These are phyloP conservation scores for Ammodytes marinus DNA, from an alignment of 2,113 vertebrate genomes.

Conservation along the genomic window DNA sequence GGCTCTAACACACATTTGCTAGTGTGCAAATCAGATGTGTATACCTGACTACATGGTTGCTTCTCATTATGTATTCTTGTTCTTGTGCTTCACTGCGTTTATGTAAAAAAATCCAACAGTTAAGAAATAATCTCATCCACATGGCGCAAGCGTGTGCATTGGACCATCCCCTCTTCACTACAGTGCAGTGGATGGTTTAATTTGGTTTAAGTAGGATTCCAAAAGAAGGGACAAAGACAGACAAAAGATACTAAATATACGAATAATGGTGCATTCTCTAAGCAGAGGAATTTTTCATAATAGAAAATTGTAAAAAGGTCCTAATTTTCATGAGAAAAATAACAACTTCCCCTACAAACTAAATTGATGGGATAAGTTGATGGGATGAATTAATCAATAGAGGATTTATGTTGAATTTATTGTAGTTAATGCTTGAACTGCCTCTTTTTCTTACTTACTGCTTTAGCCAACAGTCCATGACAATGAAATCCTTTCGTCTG, in stretches of 20 bases:
- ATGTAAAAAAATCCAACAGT: slow-evolving; percentile 19
- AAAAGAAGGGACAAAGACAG: not conserved
- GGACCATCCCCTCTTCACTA: not conserved
- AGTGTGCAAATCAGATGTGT: not conserved
- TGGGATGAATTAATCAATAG: not conserved
- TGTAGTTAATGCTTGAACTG: not conserved
- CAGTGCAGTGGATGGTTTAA: slow-evolving; percentile 4
- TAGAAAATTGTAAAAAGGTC: not conserved
- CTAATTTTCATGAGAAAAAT: slow-evolving; percentile 14
- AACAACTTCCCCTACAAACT: not conserved
- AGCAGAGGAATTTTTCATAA: not conserved
- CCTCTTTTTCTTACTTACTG: slow-evolving; percentile 4
- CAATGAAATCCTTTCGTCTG: slow-evolving; percentile 66
- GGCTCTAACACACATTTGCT: slow-evolving; percentile 1
- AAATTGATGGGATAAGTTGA: not conserved
- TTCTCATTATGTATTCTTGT: slow-evolving; percentile 29
- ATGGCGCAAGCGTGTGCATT: not conserved
- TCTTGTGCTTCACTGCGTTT: slow-evolving; percentile 9
- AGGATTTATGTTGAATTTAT: not conserved
- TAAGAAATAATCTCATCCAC: slow-evolving; percentile 14
- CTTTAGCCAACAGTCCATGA: slow-evolving; percentile 18
- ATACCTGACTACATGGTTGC: not conserved
- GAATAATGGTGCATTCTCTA: not conserved
- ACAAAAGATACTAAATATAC: not conserved
- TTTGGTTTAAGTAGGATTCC: not conserved